phyloP scores from a whole-genome alignment of 2,113 vertebrate genomes.

The Anas platyrhynchos region DNA sequence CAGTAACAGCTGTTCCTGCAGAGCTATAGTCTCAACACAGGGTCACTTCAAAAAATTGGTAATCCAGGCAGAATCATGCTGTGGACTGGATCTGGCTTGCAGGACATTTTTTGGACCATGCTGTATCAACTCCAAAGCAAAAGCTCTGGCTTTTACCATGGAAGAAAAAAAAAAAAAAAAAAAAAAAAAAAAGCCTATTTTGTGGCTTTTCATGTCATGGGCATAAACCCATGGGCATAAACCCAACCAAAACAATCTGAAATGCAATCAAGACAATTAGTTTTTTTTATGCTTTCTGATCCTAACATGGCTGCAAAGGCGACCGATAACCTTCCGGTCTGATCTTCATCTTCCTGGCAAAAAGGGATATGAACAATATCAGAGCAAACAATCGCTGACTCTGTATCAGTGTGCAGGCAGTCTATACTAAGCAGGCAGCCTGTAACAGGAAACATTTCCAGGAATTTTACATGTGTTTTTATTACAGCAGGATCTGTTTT shows the following conservation, averaged over 20 bases:
- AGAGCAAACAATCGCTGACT: slow-evolving; percentile 28
- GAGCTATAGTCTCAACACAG: slow-evolving; percentile 14
- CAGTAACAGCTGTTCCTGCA: slow-evolving; percentile 26
- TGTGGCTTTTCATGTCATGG: slow-evolving; percentile 35
- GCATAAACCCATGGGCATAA: not conserved
- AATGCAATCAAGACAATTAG: slow-evolving; percentile 45
- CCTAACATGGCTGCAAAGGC: slow-evolving; percentile 22
- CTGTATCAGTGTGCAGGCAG: slow-evolving; percentile 20
- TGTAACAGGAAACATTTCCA: slow-evolving; percentile 54
- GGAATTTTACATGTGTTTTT: slow-evolving; percentile 62
- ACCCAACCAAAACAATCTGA: slow-evolving; percentile 36
- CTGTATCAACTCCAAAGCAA: slow-evolving; percentile 15
- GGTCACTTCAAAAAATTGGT: slow-evolving; percentile 50
- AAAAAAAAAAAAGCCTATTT: not conserved
- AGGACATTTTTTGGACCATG: slow-evolving; percentile 23
- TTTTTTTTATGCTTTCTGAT: slow-evolving; percentile 21
- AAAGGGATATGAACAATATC: not conserved
- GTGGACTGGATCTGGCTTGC: slow-evolving; percentile 10
- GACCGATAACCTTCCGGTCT: not conserved
- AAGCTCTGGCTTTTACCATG: not conserved
- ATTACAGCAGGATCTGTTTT: slow-evolving; percentile 25
- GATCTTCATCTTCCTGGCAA: slow-evolving; percentile 40
- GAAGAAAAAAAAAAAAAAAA: not conserved
- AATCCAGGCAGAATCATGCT: slow-evolving; percentile 28
- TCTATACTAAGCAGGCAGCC: slow-evolving; percentile 28